Base-by-base conservation (phyloP, 2,113 vertebrate genomes). In the Pollimyrus isidori region DNA sequence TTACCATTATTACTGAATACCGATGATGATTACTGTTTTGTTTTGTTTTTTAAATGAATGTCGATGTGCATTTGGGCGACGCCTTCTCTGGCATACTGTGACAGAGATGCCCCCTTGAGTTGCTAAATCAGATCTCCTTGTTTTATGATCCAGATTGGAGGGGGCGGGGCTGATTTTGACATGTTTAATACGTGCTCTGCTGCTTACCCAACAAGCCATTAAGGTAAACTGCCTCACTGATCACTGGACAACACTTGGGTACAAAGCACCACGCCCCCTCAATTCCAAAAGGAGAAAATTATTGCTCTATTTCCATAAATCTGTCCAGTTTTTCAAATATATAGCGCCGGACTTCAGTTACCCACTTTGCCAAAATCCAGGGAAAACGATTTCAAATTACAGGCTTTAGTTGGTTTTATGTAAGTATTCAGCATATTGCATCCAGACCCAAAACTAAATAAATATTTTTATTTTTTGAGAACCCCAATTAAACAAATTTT, bases 251-350 rank as follows among this genome's bases (percentile, higher is more conserved):
- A 45, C 48, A 83, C 73, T 88, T 30, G 87, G 46, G 7, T 1
- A 88, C 19, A 45, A 50, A 62, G n/a, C 26, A 50, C 42, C 46
- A 45, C 10, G 15, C 46, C 11, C n/a, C 42, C 26, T 45, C n/a
- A 13, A 52, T 53, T 87, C 56, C 86, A 49, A 87, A 87, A 56
- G 46, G 82, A 87, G 86, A 87, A 87, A 87, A 87, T 58, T 53
- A 53, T 53, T 52, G 86, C 86, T 53, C 17, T 35, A 86, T 87
- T 87, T 87, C 86, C 86, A 87, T 87, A 87, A 53, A 87, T 87
- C 50, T 87, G 35, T 56, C 50, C 50, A 87, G 49, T 35, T 53
- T 21, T 35, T 52, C 3, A 86, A 86, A 39, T 52, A 39, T 52
- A 52, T 53, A 87, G n/a, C 3, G 49, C 30, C 30, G 86, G 49